Base-by-base conservation (phyloP, 2,888 invertebrate genomes). In the Pseudococcus viburni region DNA sequence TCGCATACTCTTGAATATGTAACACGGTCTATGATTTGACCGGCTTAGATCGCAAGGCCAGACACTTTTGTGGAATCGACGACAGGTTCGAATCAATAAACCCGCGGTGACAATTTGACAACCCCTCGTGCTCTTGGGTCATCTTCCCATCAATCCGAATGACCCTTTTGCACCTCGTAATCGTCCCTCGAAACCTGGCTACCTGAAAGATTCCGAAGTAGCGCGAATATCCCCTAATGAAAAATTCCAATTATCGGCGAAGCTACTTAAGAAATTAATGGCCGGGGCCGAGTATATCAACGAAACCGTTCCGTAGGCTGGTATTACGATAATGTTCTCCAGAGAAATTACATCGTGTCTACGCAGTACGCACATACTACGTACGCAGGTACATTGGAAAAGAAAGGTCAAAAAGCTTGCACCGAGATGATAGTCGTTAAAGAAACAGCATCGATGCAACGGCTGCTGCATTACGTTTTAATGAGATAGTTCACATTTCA, bases 401-500 rank as follows among this genome's bases (percentile, higher is more conserved):
- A 68, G 11, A 73, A 33, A 73, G 73, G 73, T 73, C 73, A 73
- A 73, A 73, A 73, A 73, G 73, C 33, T 73, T 33, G 33, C 33
- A 73, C 73, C 73, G 39, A 9, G 22, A 73, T 73, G 33, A 8
- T 17, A 73, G 17, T 73, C 73, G 73, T 73, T 33, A 68, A 26
- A 26, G 68, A 73, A 73, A 26, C 33, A 26, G 26, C 26, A 68
- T 9, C 22, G n/a, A 42, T 9, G 15, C 73, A 33, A 33, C 33
- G 6, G 33, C 73, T 73, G 33, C 73, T 73, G 73, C 73, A 73
- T 73, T 73, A 73, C 73, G 73, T 73, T 73, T 22, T 73, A 73
- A 73, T 73, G 73, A 73, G 73, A 73, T 73, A 73, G 33, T 73
- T 73, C 33, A 73, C 33, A 73, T 73, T 73, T 73, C 33, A 73